Evolutionary conservation across 2,797 vertebrate species (phyloP), one percentile per base, ranked within the genome.

Genomic region (Pristis pectinata): DNA sequence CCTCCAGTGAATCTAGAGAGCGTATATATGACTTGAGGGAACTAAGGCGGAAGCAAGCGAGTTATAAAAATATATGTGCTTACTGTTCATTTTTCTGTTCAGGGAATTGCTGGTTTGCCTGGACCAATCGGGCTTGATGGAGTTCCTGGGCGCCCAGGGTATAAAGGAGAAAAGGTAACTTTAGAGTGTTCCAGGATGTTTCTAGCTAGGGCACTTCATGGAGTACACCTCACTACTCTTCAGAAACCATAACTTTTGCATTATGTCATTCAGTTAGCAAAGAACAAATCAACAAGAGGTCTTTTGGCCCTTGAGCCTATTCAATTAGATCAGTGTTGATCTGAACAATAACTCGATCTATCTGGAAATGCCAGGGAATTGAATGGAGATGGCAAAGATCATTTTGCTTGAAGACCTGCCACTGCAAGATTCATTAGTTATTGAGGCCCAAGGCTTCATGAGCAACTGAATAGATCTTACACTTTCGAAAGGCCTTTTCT

Each of bases 101-200:
- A 99, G 98, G 98, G 98, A 72, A 96, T 96, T 74, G 96, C 97
- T 80, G 98, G 98, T 49, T 96, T 98, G 95, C 98, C 98, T 85
- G 98, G 98, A 94, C 97, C 97, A 34, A 97, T 97, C 77, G 98
- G 98, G 15, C 95, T 98, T n/a, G 97, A 97, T 95, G 98, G 98
- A 8, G 72, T 95, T n/a, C 96, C 97, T 95, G 98, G 98, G 94
- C 89, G 96, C 80, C 95, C 97, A n/a, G 98, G 98, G 95, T 96
- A 96, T 79, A 97, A 96, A 95, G 98, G 98, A 95, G 97, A 97
- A 93, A 98, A 98, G 97, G 98, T 98, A 95, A 95, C 22, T 53
- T 49, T 49, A 30, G 19, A 72, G 3, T 74, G 24, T 72, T 30
- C 44, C 61, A 72, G 91, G 2, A 53, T 74, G 70, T 76, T 94